Evolutionary conservation across 2,797 vertebrate genomes (phyloP).

Genomic region (Gallinago nigripennis): DNA sequence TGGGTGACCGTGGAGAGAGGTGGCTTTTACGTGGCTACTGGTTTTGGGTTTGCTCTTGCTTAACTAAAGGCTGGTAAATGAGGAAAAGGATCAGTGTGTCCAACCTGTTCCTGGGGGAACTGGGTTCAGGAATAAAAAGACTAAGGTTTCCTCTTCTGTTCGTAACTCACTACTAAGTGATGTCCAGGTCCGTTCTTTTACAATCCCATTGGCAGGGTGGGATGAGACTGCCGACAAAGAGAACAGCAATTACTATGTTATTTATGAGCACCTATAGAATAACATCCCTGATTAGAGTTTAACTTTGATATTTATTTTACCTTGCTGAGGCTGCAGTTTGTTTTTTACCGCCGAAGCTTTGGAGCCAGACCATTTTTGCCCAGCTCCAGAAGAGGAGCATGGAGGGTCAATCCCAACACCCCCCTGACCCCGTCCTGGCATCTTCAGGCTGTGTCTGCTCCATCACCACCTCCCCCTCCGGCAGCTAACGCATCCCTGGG

Average conservation of each 20-base stretch:
- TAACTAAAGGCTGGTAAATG: not conserved
- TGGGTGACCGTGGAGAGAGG: not conserved
- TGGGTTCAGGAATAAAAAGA: not conserved
- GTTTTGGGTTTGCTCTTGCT: not conserved
- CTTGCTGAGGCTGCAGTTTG: not conserved
- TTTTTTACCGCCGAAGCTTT: not conserved
- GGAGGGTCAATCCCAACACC: not conserved
- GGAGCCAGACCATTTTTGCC: not conserved
- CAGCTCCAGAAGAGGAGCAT: not conserved
- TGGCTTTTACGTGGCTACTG: not conserved
- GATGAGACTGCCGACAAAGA: not conserved
- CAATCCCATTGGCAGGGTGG: fast-evolving
- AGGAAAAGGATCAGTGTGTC: not conserved
- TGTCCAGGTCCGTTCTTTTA: not conserved
- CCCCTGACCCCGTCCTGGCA: fast-evolving
- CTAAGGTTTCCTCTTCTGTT: not conserved
- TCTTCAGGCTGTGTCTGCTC: not conserved
- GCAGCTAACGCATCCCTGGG: not conserved
- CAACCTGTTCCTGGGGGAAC: not conserved
- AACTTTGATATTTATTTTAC: not conserved
- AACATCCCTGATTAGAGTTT: not conserved
- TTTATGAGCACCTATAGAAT: not conserved
- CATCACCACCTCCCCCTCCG: not conserved
- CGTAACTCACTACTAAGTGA: not conserved
- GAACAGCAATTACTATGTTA: not conserved